These are phyloP conservation scores for Parazoanthus atlanticus DNA, from an alignment of 92 coral and sea anemone species.

Conservation along the genomic window DNA sequence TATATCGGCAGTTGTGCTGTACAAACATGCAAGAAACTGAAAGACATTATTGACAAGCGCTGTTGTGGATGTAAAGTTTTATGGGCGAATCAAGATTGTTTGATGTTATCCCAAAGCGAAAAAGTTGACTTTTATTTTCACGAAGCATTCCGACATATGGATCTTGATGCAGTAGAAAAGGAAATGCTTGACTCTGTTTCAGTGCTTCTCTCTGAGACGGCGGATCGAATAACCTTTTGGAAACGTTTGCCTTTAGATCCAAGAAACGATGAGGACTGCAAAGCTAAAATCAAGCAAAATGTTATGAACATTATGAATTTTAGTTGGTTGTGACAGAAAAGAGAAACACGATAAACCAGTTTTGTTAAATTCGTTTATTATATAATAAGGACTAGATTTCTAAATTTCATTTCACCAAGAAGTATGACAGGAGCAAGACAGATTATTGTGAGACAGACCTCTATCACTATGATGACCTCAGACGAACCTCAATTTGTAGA, in stretches of 20 bases:
- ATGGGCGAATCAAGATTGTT: no score
- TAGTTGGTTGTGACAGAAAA: background rate
- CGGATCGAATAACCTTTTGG: background rate
- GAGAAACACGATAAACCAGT: background rate
- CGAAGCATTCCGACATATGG: background rate
- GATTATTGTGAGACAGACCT: background rate
- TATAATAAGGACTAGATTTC: background rate
- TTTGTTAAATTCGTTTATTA: background rate
- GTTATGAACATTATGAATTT: background rate
- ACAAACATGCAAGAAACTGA: constrained; percentile 5
- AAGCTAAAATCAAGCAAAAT: background rate
- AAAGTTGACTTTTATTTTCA: background rate
- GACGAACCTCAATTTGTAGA: background rate
- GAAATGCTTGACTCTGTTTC: background rate
- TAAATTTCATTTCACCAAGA: background rate
- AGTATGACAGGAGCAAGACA: background rate
- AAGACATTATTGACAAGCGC: background rate
- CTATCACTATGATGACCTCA: background rate
- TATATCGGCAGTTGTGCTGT: background rate
- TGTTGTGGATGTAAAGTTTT: background rate
- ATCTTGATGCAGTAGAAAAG: background rate
- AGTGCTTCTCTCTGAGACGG: background rate
- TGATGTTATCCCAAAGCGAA: no score
- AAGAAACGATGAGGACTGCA: background rate
- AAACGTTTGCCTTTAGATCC: background rate